Evolutionary conservation across 1,140 invertebrate genomes (phyloP), one percentile per base, ranked within the genome.

Genomic region (Conus betulinus): DNA sequence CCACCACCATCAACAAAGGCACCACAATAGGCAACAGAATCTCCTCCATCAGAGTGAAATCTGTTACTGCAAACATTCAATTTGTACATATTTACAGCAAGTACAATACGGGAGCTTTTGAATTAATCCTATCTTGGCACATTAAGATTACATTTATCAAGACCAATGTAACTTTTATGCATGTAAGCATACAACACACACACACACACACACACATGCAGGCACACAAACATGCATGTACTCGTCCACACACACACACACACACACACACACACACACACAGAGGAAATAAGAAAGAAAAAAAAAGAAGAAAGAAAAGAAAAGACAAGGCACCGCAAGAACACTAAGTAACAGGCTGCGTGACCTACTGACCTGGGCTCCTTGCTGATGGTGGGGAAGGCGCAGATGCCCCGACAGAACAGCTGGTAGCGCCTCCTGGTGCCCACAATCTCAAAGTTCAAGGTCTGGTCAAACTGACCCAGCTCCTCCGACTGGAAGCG

Each of bases 381-480:
- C 86, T 93, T 93, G 88, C 94, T 95, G 84, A 95, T 95, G 13
- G 93, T 94, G 39, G 95, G 95, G 90, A 95, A 95, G 11, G 94
- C 92, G 92, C 95, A 95, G 25, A 95, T 91, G 63, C 95, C 95
- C 27, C 95, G 92, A 88, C 95, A 95, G 90, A 94, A 95, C 52
- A 95, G 84, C 91, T 95, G 95, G 91, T 95, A 95, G 57, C 94
- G 88, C 63, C 94, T 82, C 82, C 95, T 90, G 63, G 95, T 95
- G 25, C 94, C 95, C 52, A 95, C 90, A 82, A 95, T 94, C 88
- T 95, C 95, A 94, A 95, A 95, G 91, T 95, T 95, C 39, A 95
- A 74, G 5, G 95, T 95, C 92, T 95, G 95, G 90, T 95, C 95
- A 93, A 95, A 95, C 89, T 95, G 94, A 1, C 95, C 95, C 5